phyloP scores from a whole-genome alignment of 2,888 invertebrate genomes.

The Microplitis manilae region DNA sequence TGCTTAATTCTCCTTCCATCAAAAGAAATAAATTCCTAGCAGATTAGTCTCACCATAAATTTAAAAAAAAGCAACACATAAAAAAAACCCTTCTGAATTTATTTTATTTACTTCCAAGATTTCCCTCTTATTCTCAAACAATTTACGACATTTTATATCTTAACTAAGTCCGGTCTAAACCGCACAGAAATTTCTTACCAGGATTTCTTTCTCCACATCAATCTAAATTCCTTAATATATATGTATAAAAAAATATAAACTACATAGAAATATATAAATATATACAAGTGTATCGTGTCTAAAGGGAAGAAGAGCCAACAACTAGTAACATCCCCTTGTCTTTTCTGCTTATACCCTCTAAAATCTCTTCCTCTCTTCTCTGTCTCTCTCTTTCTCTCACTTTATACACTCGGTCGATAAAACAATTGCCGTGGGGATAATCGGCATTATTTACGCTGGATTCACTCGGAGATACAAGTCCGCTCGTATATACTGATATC shows the following conservation, averaged over 20 bases:
- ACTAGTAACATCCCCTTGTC: conserved; percentile 32
- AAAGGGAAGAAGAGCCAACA: conserved; percentile 5
- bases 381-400: conserved; percentile 36
- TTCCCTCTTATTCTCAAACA: conserved; percentile 44
- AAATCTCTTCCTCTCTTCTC: conserved; percentile 19
- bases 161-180: conserved; percentile 37
- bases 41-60: not conserved
- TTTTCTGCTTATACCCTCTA: conserved; percentile 7
- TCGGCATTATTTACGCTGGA: conserved; percentile 71
- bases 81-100: conserved; percentile 18
- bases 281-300: not conserved
- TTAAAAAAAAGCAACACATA: conserved; percentile 13
- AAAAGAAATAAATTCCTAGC: not conserved
- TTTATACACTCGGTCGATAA: conserved; percentile 65
- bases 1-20: not conserved
- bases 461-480: conserved; percentile 63
- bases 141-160: conserved; percentile 49
- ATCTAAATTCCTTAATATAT: conserved; percentile 38
- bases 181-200: conserved; percentile 40
- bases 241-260: not conserved
- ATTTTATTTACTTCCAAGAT: conserved; percentile 33
- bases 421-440: conserved; percentile 71
- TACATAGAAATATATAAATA: conserved; percentile 13
- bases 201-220: conserved; percentile 45
- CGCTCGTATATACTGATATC: conserved; percentile 20